Percentiles rank a stretch among this genome's conserved stretches.
phyloP scores from a whole-genome alignment of 2,797 vertebrate genomes.

The Sitta carolinensis region DNA sequence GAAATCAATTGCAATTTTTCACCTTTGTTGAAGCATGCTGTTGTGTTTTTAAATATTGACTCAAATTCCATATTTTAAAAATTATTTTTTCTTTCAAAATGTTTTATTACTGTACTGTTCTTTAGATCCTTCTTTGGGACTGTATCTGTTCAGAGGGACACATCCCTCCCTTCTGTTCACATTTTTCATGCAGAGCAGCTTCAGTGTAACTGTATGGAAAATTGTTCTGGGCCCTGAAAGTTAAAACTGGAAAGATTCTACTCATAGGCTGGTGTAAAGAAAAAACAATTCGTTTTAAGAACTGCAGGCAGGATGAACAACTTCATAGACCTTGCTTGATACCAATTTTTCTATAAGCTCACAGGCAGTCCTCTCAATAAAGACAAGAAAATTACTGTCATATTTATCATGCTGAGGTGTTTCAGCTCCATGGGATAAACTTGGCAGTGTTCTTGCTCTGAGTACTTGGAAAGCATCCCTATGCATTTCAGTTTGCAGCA shows the following conservation, averaged over 20 bases:
- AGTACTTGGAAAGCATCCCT: background rate
- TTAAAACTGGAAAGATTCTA: background rate
- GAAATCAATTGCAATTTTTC: background rate
- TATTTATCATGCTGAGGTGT: background rate
- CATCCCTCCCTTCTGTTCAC: background rate
- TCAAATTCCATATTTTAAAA: background rate
- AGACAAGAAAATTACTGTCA: background rate
- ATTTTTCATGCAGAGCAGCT: background rate
- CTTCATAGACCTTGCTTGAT: background rate
- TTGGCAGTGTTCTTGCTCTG: background rate
- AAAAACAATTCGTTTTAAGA: background rate
- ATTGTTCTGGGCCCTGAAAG: background rate
- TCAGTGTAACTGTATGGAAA: accelerated
- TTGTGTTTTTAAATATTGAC: background rate
- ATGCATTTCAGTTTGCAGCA: conserved; percentile 9
- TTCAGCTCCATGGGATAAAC: background rate
- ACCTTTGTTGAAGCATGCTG: background rate
- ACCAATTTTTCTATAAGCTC: background rate
- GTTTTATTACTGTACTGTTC: background rate
- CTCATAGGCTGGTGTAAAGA: background rate
- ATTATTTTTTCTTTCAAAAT: background rate
- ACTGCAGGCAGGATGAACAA: background rate
- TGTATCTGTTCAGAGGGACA: background rate
- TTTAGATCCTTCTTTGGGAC: background rate
- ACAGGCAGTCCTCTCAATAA: background rate